Conservation (phyloP, 2,888 invertebrate species). For the Cosmopolites sordidus region DNA sequence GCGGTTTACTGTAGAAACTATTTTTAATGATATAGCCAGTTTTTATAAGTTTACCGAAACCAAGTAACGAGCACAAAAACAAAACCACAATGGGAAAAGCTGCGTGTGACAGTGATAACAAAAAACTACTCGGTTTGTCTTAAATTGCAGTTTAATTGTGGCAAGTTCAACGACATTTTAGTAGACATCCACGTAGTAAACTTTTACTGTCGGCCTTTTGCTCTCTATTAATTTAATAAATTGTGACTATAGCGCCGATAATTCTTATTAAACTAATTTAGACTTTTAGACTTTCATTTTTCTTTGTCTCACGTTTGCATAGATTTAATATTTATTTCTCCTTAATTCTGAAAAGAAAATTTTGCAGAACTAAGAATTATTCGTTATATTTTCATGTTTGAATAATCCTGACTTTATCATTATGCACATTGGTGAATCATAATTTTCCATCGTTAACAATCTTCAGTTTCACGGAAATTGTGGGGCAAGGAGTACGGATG, state of each 20-base stretch:
- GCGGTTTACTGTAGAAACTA: no score
- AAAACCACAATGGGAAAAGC: not conserved
- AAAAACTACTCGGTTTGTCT: not conserved
- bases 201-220: slow-evolving; percentile 17
- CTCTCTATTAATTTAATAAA: slow-evolving; percentile 17
- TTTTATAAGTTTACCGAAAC: no score
- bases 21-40: no score
- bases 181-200: not conserved
- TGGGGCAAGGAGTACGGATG: no score
- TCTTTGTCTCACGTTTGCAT: slow-evolving; percentile 4
- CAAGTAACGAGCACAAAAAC: not conserved
- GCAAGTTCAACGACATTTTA: slow-evolving; percentile 18
- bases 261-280: slow-evolving; percentile 16
- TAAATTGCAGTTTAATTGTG: slow-evolving; percentile 1
- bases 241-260: slow-evolving; percentile 10
- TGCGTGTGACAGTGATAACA: not conserved
- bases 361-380: no score
- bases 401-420: no score
- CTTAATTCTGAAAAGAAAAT: no score
- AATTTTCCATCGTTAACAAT: no score
- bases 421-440: no score
- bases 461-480: no score
- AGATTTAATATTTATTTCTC: no score
- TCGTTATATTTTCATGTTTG: no score
- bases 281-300: slow-evolving; percentile 22